phyloP scores from a whole-genome alignment of 2,888 invertebrate genomes.

The Cosmia pyralina region DNA sequence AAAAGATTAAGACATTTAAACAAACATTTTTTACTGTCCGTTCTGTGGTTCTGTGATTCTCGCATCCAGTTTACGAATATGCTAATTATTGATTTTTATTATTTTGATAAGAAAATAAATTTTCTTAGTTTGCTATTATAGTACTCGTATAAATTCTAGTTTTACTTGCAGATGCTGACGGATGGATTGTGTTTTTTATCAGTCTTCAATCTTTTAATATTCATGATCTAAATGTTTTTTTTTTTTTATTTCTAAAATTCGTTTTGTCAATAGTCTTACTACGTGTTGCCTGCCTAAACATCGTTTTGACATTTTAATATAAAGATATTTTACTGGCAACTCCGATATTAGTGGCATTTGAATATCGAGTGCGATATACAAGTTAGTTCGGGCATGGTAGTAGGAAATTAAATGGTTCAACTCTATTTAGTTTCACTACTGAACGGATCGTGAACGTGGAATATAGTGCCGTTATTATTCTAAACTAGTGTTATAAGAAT shows the following conservation, averaged over 20 bases:
- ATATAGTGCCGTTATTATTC: slow-evolving; percentile 31
- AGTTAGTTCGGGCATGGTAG: slow-evolving; percentile 46
- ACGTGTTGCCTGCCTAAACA: slow-evolving; percentile 43
- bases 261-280: neutral
- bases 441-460: slow-evolving; percentile 31
- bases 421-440: slow-evolving; percentile 46
- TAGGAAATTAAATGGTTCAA: slow-evolving; percentile 65
- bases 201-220: too few relatives aligned
- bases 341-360: slow-evolving; percentile 65
- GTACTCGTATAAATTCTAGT: neutral
- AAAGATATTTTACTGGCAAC: slow-evolving; percentile 65
- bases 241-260: neutral
- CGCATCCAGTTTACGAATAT: neutral
- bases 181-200: too few relatives aligned
- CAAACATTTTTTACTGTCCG: too few relatives aligned
- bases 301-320: slow-evolving; percentile 62
- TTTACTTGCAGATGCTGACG: too few relatives aligned
- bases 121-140: neutral
- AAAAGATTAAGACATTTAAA: too few relatives aligned
- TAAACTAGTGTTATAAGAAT: slow-evolving; percentile 22
- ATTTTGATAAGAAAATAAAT: too few relatives aligned
- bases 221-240: too few relatives aligned
- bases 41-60: too few relatives aligned
- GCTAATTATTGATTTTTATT: too few relatives aligned
- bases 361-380: slow-evolving; percentile 62